phyloP scores from a whole-genome alignment of 1,140 invertebrate genomes.

The Dendroctonus ponderosae region DNA sequence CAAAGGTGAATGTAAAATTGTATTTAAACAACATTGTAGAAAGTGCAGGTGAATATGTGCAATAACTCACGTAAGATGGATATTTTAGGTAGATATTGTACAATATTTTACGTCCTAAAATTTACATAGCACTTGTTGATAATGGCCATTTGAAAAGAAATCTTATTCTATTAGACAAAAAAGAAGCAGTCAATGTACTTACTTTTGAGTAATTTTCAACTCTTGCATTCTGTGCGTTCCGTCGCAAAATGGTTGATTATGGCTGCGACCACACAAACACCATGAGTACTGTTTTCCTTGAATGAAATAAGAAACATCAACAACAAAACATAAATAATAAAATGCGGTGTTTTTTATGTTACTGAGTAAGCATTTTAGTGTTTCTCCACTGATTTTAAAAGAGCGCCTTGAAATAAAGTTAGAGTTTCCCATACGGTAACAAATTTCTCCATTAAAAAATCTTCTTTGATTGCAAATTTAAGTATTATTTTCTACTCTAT shows the following conservation, averaged over 20 bases:
- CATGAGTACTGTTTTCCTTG: conserved; percentile 83
- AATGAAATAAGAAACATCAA: conserved; percentile 20
- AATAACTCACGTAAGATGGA: background rate
- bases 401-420: too few species aligned
- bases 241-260: conserved; percentile 93
- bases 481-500: too few species aligned
- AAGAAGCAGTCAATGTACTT: conserved; percentile 22
- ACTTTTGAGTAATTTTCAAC: conserved; percentile 68
- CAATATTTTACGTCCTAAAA: background rate
- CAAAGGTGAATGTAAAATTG: background rate
- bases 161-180: conserved; percentile 13
- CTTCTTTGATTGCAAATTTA: too few species aligned
- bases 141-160: background rate
- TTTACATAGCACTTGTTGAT: background rate
- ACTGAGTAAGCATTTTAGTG: too few species aligned
- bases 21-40: background rate
- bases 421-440: too few species aligned
- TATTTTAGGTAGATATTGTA: background rate
- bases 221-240: conserved; percentile 78
- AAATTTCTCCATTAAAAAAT: too few species aligned
- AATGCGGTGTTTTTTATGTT: too few species aligned
- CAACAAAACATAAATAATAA: too few species aligned
- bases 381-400: too few species aligned
- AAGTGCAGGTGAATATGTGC: background rate
- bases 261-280: conserved; percentile 92